Conservation (phyloP, 2,888 invertebrate species). For the Copidosoma aretas region DNA sequence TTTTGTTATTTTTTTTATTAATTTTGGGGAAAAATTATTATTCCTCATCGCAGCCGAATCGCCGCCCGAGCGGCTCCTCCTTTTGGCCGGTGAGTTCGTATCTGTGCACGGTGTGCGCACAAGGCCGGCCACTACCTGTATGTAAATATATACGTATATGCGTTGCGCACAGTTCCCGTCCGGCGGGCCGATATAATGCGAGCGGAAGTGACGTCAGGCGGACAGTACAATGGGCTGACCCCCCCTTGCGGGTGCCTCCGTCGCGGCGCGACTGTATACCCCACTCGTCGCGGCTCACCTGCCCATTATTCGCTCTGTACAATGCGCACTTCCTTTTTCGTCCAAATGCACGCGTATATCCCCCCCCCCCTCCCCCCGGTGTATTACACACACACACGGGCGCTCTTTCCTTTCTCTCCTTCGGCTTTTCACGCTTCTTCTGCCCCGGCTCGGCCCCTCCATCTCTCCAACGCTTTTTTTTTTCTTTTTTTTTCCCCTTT, state of each 20-base stretch:
- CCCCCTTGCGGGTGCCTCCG: slow-evolving; percentile 38
- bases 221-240: slow-evolving; percentile 32
- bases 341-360: slow-evolving; percentile 27
- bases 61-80: too few relatives aligned
- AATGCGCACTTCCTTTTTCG: slow-evolving; percentile 53
- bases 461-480: background rate
- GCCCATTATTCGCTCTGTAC: slow-evolving; percentile 51
- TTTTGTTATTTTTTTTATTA: too few relatives aligned
- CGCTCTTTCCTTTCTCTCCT: background rate
- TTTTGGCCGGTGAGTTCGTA: too few relatives aligned
- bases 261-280: background rate
- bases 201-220: slow-evolving; percentile 40
- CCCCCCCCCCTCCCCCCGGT: background rate
- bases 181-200: slow-evolving; percentile 31
- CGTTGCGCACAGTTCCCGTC: slow-evolving; percentile 1
- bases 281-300: slow-evolving; percentile 38
- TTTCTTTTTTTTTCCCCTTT: slow-evolving; percentile 31
- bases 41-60: too few relatives aligned
- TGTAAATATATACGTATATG: too few relatives aligned
- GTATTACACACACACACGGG: background rate
- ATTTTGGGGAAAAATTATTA: too few relatives aligned
- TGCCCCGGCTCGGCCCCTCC: too few relatives aligned
- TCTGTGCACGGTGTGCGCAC: too few relatives aligned
- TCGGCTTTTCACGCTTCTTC: slow-evolving; percentile 2
- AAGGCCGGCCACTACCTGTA: background rate